A percentile compares a stretch with the other conserved stretches of the same genome.
These are phyloP conservation scores for Mus pahari DNA, from an alignment of 2,113 vertebrate species.

Conservation along the genomic window DNA sequence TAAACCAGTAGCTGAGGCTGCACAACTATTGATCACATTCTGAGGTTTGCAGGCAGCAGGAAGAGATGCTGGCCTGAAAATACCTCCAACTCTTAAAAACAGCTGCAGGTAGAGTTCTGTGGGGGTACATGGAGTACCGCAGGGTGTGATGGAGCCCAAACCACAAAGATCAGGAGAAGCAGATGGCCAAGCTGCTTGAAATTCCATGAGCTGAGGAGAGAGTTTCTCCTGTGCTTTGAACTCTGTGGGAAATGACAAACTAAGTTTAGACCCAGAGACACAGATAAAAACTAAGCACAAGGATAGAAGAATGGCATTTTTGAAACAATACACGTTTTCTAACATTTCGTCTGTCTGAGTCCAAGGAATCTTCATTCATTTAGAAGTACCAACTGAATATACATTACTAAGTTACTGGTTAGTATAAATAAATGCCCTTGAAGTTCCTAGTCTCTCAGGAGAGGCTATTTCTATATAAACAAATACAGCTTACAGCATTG, in stretches of 20 bases:
- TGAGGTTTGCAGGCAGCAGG: background rate
- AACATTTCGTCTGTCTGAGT: background rate
- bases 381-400: background rate
- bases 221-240: conserved; percentile 73
- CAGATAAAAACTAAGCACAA: conserved; percentile 62
- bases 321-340: conserved; percentile 47
- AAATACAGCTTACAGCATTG: rapidly evolving
- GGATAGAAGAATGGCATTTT: conserved; percentile 11
- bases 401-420: background rate
- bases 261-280: conserved; percentile 62
- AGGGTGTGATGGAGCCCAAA: background rate
- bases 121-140: rapidly evolving
- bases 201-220: conserved; percentile 63
- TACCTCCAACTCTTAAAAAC: rapidly evolving
- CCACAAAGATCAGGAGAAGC: background rate
- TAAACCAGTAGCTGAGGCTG: background rate
- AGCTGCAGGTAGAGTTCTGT: conserved; percentile 52
- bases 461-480: background rate
- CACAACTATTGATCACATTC: background rate
- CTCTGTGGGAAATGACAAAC: conserved; percentile 71
- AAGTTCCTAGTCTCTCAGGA: background rate
- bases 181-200: conserved; percentile 69
- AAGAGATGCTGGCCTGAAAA: background rate
- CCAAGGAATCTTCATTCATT: conserved; percentile 14
- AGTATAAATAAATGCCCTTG: background rate